phyloP scores from a whole-genome alignment of 2,113 vertebrate species.

The Aramus guarauna region DNA sequence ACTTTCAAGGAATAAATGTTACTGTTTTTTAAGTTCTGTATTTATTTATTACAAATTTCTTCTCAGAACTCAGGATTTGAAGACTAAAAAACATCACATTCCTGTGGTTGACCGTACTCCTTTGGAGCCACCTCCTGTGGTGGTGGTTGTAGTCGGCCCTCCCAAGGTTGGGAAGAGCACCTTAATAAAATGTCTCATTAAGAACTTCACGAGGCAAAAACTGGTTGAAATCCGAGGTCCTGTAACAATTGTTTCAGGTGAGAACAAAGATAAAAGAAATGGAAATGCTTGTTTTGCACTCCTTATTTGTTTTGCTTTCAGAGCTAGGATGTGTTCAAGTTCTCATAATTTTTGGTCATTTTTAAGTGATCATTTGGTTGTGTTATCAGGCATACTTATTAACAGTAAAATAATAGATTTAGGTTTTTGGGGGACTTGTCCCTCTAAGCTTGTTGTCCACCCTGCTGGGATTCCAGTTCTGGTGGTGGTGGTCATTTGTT shows the following conservation, averaged over 20 bases:
- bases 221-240: slow-evolving; percentile 90
- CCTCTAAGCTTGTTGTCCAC: neutral
- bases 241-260: slow-evolving; percentile 95
- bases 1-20: neutral
- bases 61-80: slow-evolving; percentile 90
- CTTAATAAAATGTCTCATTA: slow-evolving; percentile 92
- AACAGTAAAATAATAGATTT: neutral
- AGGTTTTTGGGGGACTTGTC: neutral
- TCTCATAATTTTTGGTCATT: neutral
- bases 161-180: slow-evolving; percentile 97
- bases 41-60: neutral
- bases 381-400: neutral
- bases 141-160: slow-evolving; percentile 92
- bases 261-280: neutral
- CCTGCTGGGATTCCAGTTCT: neutral
- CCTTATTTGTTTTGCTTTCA: neutral
- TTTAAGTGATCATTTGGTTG: neutral
- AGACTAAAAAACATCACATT: slow-evolving; percentile 94
- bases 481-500: too few species aligned
- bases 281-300: neutral
- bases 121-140: slow-evolving; percentile 90
- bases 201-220: slow-evolving; percentile 94
- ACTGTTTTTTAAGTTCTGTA: neutral
- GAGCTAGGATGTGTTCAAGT: neutral
- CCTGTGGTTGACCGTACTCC: slow-evolving; percentile 91